Evolutionary conservation across 2,113 vertebrate genomes (phyloP).

Genomic region (Serinus canaria): DNA sequence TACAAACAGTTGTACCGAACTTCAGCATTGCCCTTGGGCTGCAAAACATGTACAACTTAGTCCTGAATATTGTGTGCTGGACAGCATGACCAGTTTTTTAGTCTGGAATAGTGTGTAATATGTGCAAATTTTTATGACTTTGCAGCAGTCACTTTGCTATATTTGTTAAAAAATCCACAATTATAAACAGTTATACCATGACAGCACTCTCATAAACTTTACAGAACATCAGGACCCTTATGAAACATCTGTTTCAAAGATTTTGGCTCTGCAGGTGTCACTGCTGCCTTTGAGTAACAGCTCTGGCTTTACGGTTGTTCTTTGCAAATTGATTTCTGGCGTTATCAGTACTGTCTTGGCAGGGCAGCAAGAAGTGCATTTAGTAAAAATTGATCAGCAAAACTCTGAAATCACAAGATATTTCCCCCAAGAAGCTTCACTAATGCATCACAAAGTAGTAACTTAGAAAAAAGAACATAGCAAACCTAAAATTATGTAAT

Average conservation of each 20-base stretch:
- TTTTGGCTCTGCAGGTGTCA: neutral
- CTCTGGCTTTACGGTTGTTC: neutral
- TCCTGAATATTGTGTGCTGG: neutral
- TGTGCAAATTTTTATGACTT: neutral
- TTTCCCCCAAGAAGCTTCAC: accelerated
- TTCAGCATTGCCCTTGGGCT: neutral
- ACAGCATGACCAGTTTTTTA: neutral
- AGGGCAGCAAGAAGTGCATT: neutral
- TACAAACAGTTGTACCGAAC: neutral
- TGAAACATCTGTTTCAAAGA: neutral
- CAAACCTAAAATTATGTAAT: neutral
- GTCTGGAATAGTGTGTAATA: neutral
- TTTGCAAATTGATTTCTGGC: neutral
- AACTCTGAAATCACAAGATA: neutral
- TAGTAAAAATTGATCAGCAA: neutral
- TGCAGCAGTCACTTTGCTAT: neutral
- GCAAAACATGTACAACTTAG: neutral
- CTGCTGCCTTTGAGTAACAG: neutral
- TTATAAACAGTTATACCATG: neutral
- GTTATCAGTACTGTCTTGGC: neutral
- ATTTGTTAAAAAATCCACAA: neutral
- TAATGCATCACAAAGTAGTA: neutral
- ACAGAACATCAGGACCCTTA: neutral
- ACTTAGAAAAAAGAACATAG: neutral
- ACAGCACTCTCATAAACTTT: neutral